Base-by-base conservation (phyloP, 2,888 invertebrate species). In the Orthonychiurus folsomi region DNA sequence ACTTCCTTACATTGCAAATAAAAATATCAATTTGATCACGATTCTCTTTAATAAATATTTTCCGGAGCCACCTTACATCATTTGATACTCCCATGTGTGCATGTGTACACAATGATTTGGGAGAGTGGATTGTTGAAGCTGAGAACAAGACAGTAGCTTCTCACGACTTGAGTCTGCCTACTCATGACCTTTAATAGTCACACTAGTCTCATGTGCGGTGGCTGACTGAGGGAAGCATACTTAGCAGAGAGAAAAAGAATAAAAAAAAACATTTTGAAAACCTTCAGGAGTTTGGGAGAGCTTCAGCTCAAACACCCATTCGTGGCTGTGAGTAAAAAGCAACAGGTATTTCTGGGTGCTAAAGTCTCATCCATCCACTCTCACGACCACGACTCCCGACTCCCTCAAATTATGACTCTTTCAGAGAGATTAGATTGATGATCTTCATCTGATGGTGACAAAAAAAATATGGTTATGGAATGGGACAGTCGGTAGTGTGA, bases 121-220 rank as follows among this genome's bases (percentile, higher is more conserved):
- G n/a, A n/a, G n/a, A n/a, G n/a, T n/a, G n/a, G 37, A 37, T 37
- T 56, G 56, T 23, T 18, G 56, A 56, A n/a, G 20, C 15, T 18
- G 56, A 25, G 20, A 25, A 27, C 28, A 56, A 27, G 25, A 25
- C 56, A 37, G 56, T 56, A 56, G 56, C 56, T 27, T 27, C 56
- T 56, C 56, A 56, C 56, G 56, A 56, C 56, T n/a, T n/a, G n/a
- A n/a, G n/a, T 56, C 56, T 56, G 56, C 56, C 56, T 27, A 56
- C 56, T 56, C 56, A 56, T 56, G 56, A 56, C 56, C 56, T 56
- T 56, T 56, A 56, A 56, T 56, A 27, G 56, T 21, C 21, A n/a
- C 55, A 15, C 15, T 52, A 37, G 37, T 9, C 15, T 5, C 9
- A 37, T 37, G 37, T n/a, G n/a, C n/a, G 37, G 15, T 37, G 37